These are phyloP conservation scores for Caenorhabditis zanzibari DNA, from an alignment of 2,888 invertebrate genomes.

Conservation along the genomic window DNA sequence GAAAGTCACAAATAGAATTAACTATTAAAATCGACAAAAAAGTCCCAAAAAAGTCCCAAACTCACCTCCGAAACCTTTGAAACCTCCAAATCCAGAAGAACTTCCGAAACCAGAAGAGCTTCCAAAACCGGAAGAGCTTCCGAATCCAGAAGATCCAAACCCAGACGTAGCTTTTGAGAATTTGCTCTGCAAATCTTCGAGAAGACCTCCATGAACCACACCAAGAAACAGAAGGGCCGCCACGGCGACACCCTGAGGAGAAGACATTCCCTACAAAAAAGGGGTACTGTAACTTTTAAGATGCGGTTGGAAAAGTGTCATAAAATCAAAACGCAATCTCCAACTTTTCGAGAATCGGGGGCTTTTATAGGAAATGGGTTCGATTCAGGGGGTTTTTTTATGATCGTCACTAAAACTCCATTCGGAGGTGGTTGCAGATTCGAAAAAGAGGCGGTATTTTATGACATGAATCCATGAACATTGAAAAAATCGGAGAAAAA, in stretches of 20 bases:
- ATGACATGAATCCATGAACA: constrained; percentile 40
- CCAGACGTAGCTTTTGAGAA: constrained; percentile 5
- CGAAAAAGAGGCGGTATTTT: constrained; percentile 13
- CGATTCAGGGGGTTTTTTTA: constrained; percentile 24
- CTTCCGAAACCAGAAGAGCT: not conserved
- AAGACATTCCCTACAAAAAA: constrained; percentile 33
- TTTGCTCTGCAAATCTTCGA: constrained; percentile 46
- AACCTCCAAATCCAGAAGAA: too few species aligned
- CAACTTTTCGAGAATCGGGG: not conserved
- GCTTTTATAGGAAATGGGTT: constrained; percentile 41
- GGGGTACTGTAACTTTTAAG: not conserved
- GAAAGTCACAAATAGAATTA: too few species aligned
- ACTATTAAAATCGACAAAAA: too few species aligned
- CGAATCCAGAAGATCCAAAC: constrained; percentile 9
- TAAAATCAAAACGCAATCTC: constrained; percentile 23
- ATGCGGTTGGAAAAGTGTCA: not conserved
- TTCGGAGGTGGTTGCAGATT: constrained; percentile 23
- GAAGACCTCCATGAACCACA: constrained; percentile 40
- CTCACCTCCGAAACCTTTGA: too few species aligned
- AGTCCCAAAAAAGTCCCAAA: too few species aligned
- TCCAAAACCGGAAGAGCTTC: not conserved
- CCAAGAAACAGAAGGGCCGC: constrained; percentile 53
- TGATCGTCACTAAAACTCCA: constrained; percentile 35
- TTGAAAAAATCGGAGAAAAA: constrained; percentile 2
- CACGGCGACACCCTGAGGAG: constrained; percentile 50